Conservation (phyloP, 2,888 invertebrate genomes). For the Catocala nupta region DNA sequence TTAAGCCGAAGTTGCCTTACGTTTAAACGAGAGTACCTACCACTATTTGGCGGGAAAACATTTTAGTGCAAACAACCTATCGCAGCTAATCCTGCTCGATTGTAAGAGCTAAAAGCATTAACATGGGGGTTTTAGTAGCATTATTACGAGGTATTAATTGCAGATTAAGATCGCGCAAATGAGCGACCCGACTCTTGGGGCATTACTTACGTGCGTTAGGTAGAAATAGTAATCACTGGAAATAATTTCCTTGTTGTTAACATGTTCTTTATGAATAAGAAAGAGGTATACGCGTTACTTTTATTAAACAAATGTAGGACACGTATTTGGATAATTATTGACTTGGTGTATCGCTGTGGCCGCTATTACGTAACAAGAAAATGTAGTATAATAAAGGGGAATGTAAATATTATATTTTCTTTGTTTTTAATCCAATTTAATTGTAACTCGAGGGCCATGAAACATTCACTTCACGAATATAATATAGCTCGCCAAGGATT, state of each 20-base stretch:
- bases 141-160: slow-evolving; percentile 31
- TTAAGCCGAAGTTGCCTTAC: too few species aligned
- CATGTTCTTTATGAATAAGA: slow-evolving; percentile 7
- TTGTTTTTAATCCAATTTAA: too few species aligned
- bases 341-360: too few species aligned
- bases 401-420: too few species aligned
- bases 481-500: too few species aligned
- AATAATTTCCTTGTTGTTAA: slow-evolving; percentile 31
- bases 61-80: neutral
- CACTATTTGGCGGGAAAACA: too few species aligned
- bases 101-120: slow-evolving; percentile 14
- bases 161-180: slow-evolving; percentile 44
- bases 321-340: neutral
- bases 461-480: too few species aligned
- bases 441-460: too few species aligned
- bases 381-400: too few species aligned
- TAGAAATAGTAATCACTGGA: slow-evolving; percentile 23
- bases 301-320: neutral
- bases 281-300: neutral
- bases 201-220: slow-evolving; percentile 29
- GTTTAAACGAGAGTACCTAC: too few species aligned
- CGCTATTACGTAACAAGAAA: too few species aligned
- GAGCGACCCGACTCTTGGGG: slow-evolving; percentile 15
- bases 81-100: neutral
- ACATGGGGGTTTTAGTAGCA: slow-evolving; percentile 23